phyloP scores from a whole-genome alignment of 2,797 vertebrate species.

The Syndactyla subalaris region DNA sequence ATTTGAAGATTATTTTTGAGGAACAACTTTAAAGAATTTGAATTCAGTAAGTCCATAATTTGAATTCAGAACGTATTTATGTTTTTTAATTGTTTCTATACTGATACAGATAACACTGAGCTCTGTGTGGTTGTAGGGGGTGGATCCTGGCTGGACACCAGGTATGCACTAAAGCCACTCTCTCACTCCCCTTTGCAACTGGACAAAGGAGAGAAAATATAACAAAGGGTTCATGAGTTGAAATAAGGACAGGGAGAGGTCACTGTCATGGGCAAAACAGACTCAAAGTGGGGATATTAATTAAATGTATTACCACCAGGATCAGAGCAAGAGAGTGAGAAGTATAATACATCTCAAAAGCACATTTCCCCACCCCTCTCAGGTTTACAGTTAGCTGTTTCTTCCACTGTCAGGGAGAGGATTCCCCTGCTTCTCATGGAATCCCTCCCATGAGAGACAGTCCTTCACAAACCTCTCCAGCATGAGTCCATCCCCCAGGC shows the following conservation, averaged over 20 bases:
- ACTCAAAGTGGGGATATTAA: neutral
- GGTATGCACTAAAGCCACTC: neutral
- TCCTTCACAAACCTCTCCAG: neutral
- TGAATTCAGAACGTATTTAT: neutral
- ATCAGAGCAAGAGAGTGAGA: neutral
- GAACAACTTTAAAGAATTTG: neutral
- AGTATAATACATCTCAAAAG: neutral
- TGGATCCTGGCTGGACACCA: neutral
- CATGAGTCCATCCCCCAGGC: neutral
- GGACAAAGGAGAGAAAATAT: neutral
- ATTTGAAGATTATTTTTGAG: neutral
- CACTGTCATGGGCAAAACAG: neutral
- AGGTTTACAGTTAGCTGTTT: neutral
- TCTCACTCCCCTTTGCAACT: neutral
- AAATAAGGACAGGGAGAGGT: neutral
- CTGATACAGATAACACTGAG: neutral
- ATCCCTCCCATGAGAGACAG: neutral
- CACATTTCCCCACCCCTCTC: neutral
- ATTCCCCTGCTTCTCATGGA: neutral
- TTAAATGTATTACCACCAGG: neutral
- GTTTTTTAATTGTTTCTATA: neutral
- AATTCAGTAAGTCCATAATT: neutral
- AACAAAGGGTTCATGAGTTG: neutral
- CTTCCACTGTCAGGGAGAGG: neutral
- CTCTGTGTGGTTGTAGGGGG: neutral